Evolutionary conservation across 1,140 invertebrate species (phyloP), one percentile per base, ranked within the genome.

Genomic region (Archivesica marissinica): DNA sequence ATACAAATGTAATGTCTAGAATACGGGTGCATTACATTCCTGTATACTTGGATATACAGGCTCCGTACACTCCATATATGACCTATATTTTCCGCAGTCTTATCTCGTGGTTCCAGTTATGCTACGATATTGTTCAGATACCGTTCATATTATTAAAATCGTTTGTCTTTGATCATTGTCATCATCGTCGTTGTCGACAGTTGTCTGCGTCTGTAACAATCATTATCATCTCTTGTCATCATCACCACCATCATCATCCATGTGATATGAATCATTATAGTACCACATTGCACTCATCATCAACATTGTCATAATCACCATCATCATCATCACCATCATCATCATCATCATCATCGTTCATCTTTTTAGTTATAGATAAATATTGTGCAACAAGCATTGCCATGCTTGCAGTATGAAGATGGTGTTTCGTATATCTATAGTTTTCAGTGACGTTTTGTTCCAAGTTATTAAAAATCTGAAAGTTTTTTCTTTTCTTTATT

Each of bases 401-500:
- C n/a, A n/a, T n/a, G n/a, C n/a, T n/a, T n/a, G n/a, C n/a, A n/a
- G n/a, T n/a, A n/a, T n/a, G n/a, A n/a, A n/a, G n/a, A n/a, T n/a
- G n/a, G n/a, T n/a, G n/a, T n/a, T n/a, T n/a, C n/a, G n/a, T n/a
- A n/a, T n/a, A n/a, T n/a, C n/a, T n/a, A n/a, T n/a, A n/a, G n/a
- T n/a, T n/a, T n/a, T n/a, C n/a, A n/a, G n/a, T n/a, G n/a, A n/a
- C n/a, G n/a, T n/a, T n/a, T n/a, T n/a, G n/a, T n/a, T n/a, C n/a
- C n/a, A n/a, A n/a, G n/a, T n/a, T n/a, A 47, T 47, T 47, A 17
- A 7, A 47, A 47, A 47, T 7, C 41, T 56, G 15, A 56, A 25
- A 64, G 35, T 9, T 68, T 64, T 47, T 47, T 23, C 35, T 66
- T 76, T 52, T 66, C 56, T 15, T 77, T 38, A 50, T 20, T 52